phyloP scores from a whole-genome alignment of 2,113 vertebrate species.

The Ptychochromis oligacanthus region DNA sequence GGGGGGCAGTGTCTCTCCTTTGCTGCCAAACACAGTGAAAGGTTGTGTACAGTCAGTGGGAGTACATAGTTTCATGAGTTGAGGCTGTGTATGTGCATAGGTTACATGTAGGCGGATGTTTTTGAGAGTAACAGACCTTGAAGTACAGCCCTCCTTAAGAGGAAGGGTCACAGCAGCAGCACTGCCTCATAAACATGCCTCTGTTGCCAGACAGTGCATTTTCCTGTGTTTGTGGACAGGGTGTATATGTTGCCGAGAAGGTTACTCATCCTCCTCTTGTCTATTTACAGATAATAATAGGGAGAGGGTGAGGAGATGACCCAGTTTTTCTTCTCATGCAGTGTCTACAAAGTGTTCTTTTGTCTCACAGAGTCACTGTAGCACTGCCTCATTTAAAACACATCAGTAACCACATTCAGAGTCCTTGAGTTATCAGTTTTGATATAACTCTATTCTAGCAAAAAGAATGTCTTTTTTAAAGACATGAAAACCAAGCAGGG shows the following conservation, averaged over 20 bases:
- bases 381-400: not conserved
- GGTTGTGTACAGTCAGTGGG: conserved; percentile 14
- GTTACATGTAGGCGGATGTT: conserved; percentile 36
- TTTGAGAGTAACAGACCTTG: conserved; percentile 20
- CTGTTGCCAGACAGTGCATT: not conserved
- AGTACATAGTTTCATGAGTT: conserved; percentile 33
- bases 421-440: not conserved
- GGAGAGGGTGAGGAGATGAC: conserved; percentile 25
- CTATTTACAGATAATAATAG: conserved; percentile 31
- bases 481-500: not conserved
- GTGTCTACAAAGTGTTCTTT: conserved; percentile 6
- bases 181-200: conserved; percentile 16
- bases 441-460: not conserved
- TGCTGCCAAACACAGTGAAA: not conserved
- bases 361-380: not conserved
- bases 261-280: conserved; percentile 21
- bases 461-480: not conserved
- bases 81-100: conserved; percentile 10
- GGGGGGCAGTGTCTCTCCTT: conserved; percentile 1
- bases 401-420: not conserved
- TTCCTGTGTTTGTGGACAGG: not conserved
- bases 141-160: conserved; percentile 24
- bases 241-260: conserved; percentile 13
- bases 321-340: conserved; percentile 25
- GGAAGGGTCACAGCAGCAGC: conserved; percentile 7